These are phyloP conservation scores for Xylota sylvarum DNA, from an alignment of 2,888 invertebrate species.

Conservation along the genomic window DNA sequence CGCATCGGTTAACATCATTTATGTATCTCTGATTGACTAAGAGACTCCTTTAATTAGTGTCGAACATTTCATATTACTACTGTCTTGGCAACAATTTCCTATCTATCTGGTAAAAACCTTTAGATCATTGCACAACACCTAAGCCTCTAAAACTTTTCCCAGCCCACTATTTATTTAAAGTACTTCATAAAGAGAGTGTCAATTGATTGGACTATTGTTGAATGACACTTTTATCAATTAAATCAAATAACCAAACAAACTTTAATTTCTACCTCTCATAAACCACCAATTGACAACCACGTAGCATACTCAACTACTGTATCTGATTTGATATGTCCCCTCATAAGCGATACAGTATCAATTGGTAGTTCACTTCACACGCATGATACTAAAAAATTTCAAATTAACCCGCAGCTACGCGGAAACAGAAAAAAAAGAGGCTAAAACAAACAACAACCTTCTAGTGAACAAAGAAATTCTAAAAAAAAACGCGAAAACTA, in stretches of 20 bases:
- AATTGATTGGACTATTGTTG: too few relatives aligned
- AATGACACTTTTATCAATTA: background rate
- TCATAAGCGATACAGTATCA: background rate
- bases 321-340: slow-evolving; percentile 42
- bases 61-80: too few relatives aligned
- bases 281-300: background rate
- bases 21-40: too few relatives aligned
- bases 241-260: background rate
- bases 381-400: slow-evolving; percentile 39
- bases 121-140: too few relatives aligned
- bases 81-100: too few relatives aligned
- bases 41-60: too few relatives aligned
- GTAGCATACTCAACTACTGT: slow-evolving; percentile 14
- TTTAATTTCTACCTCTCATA: background rate
- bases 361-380: slow-evolving; percentile 18
- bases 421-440: slow-evolving; percentile 7
- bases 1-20: too few relatives aligned
- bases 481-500: slow-evolving; percentile 65
- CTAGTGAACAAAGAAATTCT: slow-evolving; percentile 35
- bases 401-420: slow-evolving; percentile 36
- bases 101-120: too few relatives aligned
- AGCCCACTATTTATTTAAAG: too few relatives aligned
- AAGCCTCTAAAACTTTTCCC: too few relatives aligned
- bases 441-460: slow-evolving; percentile 24
- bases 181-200: too few relatives aligned